A percentile compares a stretch with the other conserved stretches of the same genome.
Conservation (phyloP, 2,888 invertebrate genomes). For the Pheosia gnoma region DNA sequence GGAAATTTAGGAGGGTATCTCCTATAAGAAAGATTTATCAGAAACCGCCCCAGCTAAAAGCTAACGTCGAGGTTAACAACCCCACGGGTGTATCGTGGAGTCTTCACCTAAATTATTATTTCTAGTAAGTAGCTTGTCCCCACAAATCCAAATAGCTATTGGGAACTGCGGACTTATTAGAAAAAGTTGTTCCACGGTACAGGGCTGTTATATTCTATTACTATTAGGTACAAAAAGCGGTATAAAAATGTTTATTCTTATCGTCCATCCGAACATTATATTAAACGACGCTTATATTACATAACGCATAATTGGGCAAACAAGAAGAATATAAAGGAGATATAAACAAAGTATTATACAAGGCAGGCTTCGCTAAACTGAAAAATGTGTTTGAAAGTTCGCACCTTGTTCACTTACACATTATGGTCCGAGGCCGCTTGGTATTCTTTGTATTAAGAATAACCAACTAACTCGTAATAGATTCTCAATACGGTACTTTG, state of each 20-base stretch:
- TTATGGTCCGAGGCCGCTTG: conserved; percentile 13
- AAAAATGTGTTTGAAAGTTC: conserved; percentile 35
- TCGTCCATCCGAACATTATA: no score
- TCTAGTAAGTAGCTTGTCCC: not conserved
- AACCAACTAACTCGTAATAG: conserved; percentile 6
- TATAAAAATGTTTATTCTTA: no score
- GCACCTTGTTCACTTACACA: conserved; percentile 9
- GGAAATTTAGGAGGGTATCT: not conserved
- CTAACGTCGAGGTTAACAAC: not conserved
- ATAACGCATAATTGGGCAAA: not conserved
- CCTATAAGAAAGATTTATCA: not conserved
- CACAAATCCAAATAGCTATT: not conserved
- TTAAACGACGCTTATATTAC: no score
- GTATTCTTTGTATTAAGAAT: conserved; percentile 9
- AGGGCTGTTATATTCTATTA: not conserved
- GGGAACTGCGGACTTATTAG: not conserved
- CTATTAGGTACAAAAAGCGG: no score
- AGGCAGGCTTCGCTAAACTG: conserved; percentile 23
- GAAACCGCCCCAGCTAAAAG: not conserved
- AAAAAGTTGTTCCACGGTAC: not conserved
- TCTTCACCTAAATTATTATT: not conserved
- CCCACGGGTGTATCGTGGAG: not conserved
- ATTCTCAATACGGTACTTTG: not conserved
- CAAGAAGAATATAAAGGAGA: not conserved
- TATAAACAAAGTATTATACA: conserved; percentile 2